Conservation (phyloP, 2,797 vertebrate genomes). For the Scomberomorus guttatus region DNA sequence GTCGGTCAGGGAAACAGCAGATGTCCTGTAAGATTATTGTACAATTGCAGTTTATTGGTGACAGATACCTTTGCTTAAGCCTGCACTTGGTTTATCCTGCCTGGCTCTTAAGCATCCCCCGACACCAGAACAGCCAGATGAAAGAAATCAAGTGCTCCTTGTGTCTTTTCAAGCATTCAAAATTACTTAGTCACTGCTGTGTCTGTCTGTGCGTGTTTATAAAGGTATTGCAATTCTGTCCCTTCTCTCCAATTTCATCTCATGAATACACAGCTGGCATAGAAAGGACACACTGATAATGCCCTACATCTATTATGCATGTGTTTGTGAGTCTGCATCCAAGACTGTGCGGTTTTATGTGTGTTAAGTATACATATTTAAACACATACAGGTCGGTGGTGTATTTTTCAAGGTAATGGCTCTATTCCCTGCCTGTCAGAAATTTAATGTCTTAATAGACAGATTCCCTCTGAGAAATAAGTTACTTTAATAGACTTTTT, state of each 20-base stretch:
- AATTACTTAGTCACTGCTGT: slow-evolving; percentile 33
- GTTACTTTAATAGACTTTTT: slow-evolving; percentile 14
- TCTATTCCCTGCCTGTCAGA: slow-evolving; percentile 53
- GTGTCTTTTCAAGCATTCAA: slow-evolving; percentile 44
- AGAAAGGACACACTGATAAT: slow-evolving; percentile 63
- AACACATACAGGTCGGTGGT: slow-evolving; percentile 40
- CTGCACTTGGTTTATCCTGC: neutral
- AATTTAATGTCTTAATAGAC: slow-evolving; percentile 48
- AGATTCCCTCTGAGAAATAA: slow-evolving; percentile 31
- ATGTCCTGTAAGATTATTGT: neutral
- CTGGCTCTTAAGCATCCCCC: slow-evolving; percentile 28
- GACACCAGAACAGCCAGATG: slow-evolving; percentile 27
- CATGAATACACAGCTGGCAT: slow-evolving; percentile 69
- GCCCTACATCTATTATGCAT: slow-evolving; percentile 71
- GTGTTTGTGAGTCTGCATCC: slow-evolving; percentile 56
- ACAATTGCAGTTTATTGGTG: neutral
- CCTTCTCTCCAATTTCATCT: slow-evolving; percentile 62
- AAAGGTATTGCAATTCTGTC: slow-evolving; percentile 57
- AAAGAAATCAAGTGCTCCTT: slow-evolving; percentile 49
- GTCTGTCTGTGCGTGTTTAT: slow-evolving; percentile 11
- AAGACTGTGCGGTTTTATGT: slow-evolving; percentile 28
- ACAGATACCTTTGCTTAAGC: slow-evolving; percentile 3
- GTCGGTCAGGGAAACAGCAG: neutral
- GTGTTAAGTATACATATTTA: slow-evolving; percentile 59
- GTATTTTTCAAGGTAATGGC: slow-evolving; percentile 53